Evolutionary conservation across 2,888 invertebrate genomes (phyloP).

Genomic region (Latrodectus elegans): DNA sequence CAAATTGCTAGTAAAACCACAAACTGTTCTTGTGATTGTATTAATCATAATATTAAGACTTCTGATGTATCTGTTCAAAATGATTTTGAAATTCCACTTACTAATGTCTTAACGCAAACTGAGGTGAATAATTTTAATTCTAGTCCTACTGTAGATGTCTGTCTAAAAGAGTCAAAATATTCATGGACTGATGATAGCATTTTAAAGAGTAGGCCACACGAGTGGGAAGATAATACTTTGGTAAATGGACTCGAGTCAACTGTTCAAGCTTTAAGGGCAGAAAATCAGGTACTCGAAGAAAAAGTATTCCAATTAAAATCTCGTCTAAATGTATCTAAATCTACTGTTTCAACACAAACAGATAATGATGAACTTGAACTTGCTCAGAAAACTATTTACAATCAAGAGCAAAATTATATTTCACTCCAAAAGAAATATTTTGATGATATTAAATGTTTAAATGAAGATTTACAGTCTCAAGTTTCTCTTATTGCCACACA

Average conservation of each 20-base stretch:
- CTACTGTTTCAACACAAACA: slow-evolving; percentile 19
- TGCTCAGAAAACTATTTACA: slow-evolving; percentile 79
- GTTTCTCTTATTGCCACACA: slow-evolving; percentile 24
- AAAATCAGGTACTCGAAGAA: slow-evolving; percentile 20
- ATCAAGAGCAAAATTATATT: slow-evolving; percentile 75
- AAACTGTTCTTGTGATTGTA: not conserved
- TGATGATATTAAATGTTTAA: slow-evolving; percentile 79
- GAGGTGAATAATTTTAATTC: not conserved
- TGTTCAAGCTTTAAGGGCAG: slow-evolving; percentile 18
- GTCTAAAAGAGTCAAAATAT: not conserved
- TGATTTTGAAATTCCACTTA: not conserved
- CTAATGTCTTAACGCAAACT: too few species aligned
- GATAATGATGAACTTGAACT: slow-evolving; percentile 22
- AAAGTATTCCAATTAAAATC: slow-evolving; percentile 18
- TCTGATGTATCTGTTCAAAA: not conserved
- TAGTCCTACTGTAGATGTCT: not conserved
- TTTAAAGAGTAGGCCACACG: not conserved
- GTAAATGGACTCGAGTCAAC: slow-evolving; percentile 1
- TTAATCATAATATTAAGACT: not conserved
- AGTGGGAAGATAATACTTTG: not conserved
- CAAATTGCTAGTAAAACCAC: not conserved
- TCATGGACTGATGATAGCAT: slow-evolving; percentile 8
- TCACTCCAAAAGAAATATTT: slow-evolving; percentile 86
- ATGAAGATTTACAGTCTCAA: slow-evolving; percentile 15
- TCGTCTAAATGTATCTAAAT: not conserved